These are phyloP conservation scores for Stramonita haemastoma DNA, from an alignment of 2,888 invertebrate genomes.

Conservation along the genomic window DNA sequence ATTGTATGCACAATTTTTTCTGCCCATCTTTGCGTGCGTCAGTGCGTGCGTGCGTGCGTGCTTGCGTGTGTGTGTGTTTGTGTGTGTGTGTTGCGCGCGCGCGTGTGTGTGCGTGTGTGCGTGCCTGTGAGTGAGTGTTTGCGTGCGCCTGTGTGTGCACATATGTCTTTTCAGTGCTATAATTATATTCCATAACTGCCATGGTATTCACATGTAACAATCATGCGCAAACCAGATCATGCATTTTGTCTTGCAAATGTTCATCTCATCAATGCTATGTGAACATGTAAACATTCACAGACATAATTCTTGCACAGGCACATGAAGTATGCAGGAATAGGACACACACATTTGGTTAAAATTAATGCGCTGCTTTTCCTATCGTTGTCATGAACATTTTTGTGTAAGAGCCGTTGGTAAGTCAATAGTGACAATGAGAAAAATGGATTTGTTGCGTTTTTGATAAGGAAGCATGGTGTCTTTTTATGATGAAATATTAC, in stretches of 20 bases:
- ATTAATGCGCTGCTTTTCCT: too few species aligned
- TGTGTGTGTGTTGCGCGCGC: background rate
- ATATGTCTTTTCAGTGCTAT: background rate
- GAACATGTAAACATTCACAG: background rate
- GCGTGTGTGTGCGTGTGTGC: background rate
- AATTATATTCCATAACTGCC: too few species aligned
- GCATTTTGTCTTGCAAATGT: background rate
- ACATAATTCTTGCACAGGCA: too few species aligned
- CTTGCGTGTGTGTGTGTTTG: background rate
- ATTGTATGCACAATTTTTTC: too few species aligned
- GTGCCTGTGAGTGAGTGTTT: conserved; percentile 9
- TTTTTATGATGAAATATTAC: too few species aligned
- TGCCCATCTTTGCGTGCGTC: background rate
- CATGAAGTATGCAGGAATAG: too few species aligned
- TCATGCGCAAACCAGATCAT: background rate
- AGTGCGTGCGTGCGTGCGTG: background rate
- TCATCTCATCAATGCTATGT: background rate
- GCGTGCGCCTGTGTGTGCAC: background rate
- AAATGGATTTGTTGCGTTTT: too few species aligned
- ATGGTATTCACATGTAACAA: background rate
- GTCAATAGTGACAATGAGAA: too few species aligned
- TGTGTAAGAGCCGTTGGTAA: too few species aligned
- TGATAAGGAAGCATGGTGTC: too few species aligned
- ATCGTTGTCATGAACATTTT: too few species aligned
- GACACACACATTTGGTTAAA: too few species aligned